phyloP scores from a whole-genome alignment of 2,113 vertebrate genomes.

The Epinephelus moara region DNA sequence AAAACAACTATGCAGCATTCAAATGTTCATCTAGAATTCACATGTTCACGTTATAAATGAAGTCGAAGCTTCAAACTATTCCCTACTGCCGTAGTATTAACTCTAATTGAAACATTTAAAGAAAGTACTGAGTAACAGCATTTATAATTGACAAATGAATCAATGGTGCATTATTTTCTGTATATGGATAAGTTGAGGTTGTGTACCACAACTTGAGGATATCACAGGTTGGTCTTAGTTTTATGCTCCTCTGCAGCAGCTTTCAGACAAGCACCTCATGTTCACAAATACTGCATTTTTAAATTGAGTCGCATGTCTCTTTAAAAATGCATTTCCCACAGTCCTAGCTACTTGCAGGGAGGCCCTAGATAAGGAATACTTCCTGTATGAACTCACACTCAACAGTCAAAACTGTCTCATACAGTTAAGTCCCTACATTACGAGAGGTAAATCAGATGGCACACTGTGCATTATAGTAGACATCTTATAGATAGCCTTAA shows the following conservation, averaged over 20 bases:
- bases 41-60: no score
- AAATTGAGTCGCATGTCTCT: slow-evolving; percentile 32
- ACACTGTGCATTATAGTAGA: not conserved
- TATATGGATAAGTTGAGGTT: not conserved
- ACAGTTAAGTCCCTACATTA: not conserved
- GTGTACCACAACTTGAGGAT: not conserved
- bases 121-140: not conserved
- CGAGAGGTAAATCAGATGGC: not conserved
- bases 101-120: not conserved
- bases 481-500: not conserved
- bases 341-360: not conserved
- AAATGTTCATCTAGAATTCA: no score
- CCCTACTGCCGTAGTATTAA: not conserved
- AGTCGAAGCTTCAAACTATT: no score
- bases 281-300: slow-evolving; percentile 41
- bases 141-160: not conserved
- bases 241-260: slow-evolving; percentile 22
- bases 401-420: not conserved
- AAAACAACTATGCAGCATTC: no score
- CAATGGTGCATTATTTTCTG: not conserved
- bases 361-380: not conserved
- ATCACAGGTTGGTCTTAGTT: not conserved
- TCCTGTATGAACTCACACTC: slow-evolving; percentile 2
- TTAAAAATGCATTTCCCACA: slow-evolving; percentile 38
- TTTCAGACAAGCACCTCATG: not conserved